Conservation (phyloP, 2,888 invertebrate species). For the Parnassius orleans region DNA sequence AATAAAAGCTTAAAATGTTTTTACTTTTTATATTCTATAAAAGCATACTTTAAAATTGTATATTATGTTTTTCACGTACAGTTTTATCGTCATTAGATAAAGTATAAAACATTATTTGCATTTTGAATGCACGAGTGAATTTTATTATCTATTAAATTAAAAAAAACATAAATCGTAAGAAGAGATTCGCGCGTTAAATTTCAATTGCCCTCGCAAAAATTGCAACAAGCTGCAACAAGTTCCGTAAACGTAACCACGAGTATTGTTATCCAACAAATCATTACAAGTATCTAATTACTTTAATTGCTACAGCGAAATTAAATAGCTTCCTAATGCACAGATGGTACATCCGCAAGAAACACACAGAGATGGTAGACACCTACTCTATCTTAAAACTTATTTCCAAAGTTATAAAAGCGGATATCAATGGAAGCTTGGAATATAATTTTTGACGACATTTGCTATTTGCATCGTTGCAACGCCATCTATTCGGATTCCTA, state of each 20-base stretch:
- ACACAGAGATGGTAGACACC: neutral
- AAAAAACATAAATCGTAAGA: neutral
- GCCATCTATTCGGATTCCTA: slow-evolving; percentile 75
- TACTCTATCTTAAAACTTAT: slow-evolving; percentile 39
- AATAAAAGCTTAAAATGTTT: too few relatives aligned
- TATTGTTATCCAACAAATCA: slow-evolving; percentile 29
- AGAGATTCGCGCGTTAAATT: slow-evolving; percentile 17
- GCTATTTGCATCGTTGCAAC: slow-evolving; percentile 58
- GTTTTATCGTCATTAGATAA: too few relatives aligned
- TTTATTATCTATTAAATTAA: neutral
- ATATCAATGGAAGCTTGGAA: slow-evolving; percentile 36
- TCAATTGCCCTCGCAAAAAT: slow-evolving; percentile 8
- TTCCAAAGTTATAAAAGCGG: slow-evolving; percentile 26
- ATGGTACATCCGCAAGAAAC: slow-evolving; percentile 32
- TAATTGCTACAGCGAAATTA: slow-evolving; percentile 33
- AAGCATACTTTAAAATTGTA: too few relatives aligned
- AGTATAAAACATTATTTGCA: too few relatives aligned
- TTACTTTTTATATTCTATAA: too few relatives aligned
- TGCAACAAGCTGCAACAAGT: slow-evolving; percentile 14
- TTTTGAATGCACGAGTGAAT: too few relatives aligned
- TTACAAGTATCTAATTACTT: slow-evolving; percentile 34
- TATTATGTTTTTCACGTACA: too few relatives aligned
- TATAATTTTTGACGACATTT: slow-evolving; percentile 61
- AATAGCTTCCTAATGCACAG: slow-evolving; percentile 33
- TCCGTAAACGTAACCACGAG: slow-evolving; percentile 12